These are phyloP conservation scores for Archaeoteleia sp. DNA, from an alignment of 2,888 invertebrate species.

Conservation along the genomic window DNA sequence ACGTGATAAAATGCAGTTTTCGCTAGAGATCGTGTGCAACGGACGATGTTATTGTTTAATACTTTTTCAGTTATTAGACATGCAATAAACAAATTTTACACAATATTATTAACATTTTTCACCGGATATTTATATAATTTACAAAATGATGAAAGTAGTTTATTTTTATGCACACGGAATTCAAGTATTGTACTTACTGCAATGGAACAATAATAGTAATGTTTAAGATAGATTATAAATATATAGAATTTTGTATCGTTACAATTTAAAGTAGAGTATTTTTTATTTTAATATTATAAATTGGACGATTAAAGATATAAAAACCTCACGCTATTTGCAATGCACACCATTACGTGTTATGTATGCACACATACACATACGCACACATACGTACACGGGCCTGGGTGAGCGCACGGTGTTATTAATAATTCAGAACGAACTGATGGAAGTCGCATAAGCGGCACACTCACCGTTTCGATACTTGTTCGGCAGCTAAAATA, in stretches of 20 bases:
- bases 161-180: no score
- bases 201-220: no score
- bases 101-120: no score
- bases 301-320: conserved; percentile 13
- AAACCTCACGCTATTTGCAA: conserved; percentile 23
- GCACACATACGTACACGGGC: conserved; percentile 42
- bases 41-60: not conserved
- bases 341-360: conserved; percentile 18
- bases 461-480: conserved; percentile 65
- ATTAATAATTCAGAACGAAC: conserved; percentile 50
- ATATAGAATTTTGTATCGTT: no score
- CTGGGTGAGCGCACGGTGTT: conserved; percentile 44
- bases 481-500: conserved; percentile 71
- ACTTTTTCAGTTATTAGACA: conserved; percentile 5
- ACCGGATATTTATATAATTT: no score
- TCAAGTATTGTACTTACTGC: no score
- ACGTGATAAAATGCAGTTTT: conserved; percentile 12
- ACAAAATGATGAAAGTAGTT: no score
- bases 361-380: conserved; percentile 11
- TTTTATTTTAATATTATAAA: conserved; percentile 21
- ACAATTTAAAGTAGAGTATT: no score
- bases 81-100: no score
- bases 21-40: not conserved
- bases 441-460: conserved; percentile 49
- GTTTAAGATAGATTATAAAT: no score